These are phyloP conservation scores for Suncus etruscus DNA, from an alignment of 2,113 vertebrate genomes.

Conservation along the genomic window DNA sequence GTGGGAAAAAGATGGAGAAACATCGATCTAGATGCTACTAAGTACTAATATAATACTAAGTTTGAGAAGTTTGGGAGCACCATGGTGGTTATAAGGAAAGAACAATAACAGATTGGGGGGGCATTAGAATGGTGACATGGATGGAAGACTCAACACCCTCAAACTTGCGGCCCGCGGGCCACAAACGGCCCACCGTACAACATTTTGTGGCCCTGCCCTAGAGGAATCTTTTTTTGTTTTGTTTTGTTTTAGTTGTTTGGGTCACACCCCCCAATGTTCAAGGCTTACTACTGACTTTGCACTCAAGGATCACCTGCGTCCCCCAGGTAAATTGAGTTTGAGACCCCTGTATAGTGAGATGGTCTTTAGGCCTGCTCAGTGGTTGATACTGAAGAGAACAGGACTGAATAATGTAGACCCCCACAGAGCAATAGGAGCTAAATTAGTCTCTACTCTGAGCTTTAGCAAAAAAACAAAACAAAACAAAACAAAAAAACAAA, in stretches of 20 bases:
- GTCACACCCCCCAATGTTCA: too few relatives aligned
- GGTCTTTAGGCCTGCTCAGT: background rate
- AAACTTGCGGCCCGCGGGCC: too few relatives aligned
- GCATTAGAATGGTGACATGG: background rate
- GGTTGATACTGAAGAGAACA: background rate
- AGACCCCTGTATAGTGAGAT: too few relatives aligned
- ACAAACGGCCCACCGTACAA: too few relatives aligned
- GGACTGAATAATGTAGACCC: conserved; percentile 37
- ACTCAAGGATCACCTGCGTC: too few relatives aligned
- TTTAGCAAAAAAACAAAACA: conserved; percentile 50
- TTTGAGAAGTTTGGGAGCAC: background rate
- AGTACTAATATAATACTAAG: background rate
- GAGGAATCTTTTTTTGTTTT: too few relatives aligned
- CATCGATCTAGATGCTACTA: background rate
- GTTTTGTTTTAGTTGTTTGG: too few relatives aligned
- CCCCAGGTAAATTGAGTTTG: too few relatives aligned
- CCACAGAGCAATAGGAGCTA: conserved; percentile 9
- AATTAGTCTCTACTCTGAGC: conserved; percentile 6
- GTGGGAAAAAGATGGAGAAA: too few relatives aligned
- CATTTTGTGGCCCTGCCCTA: too few relatives aligned
- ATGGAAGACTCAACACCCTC: background rate
- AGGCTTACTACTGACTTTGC: too few relatives aligned
- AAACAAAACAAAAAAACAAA: too few relatives aligned
- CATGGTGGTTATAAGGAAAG: background rate
- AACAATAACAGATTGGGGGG: background rate